Evolutionary conservation across 2,888 invertebrate genomes (phyloP).

Genomic region (Scaptomyza tumidula): DNA sequence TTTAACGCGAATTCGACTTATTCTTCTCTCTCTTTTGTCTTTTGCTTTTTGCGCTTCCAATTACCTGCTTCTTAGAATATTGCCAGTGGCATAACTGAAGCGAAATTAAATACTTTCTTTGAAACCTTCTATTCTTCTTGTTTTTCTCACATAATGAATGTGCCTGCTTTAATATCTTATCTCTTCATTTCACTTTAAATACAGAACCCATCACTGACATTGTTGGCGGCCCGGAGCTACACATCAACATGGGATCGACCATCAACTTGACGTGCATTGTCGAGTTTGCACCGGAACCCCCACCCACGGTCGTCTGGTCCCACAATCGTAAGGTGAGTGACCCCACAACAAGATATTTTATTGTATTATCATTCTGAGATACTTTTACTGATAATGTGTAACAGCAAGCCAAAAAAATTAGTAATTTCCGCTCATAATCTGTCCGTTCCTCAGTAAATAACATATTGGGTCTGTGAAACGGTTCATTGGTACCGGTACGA

Average conservation of each 20-base stretch:
- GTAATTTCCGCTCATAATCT: constrained; percentile 9
- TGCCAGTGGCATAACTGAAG: no score
- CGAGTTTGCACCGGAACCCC: constrained; percentile 93
- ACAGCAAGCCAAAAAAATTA: not conserved
- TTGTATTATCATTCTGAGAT: not conserved
- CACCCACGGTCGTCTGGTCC: constrained; percentile 92
- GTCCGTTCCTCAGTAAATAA: constrained; percentile 4
- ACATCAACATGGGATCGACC: constrained; percentile 94
- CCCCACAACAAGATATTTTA: not conserved
- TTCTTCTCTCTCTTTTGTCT: not conserved
- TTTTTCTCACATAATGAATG: not conserved
- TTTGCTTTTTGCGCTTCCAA: no score
- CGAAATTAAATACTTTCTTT: not conserved
- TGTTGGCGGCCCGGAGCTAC: constrained; percentile 92
- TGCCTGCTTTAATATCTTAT: not conserved
- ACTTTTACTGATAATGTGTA: not conserved
- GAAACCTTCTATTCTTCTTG: not conserved
- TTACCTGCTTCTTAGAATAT: not conserved
- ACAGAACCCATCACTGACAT: constrained; percentile 93
- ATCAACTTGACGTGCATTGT: constrained; percentile 95
- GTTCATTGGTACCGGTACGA: not conserved
- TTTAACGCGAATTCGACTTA: not conserved
- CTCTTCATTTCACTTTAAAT: not conserved
- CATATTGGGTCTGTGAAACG: constrained; percentile 1
- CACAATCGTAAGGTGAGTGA: constrained; percentile 88